A percentile compares a stretch with the other conserved stretches of the same genome.
These are phyloP conservation scores for Prorops nasuta DNA, from an alignment of 1,140 invertebrate species.

Conservation along the genomic window DNA sequence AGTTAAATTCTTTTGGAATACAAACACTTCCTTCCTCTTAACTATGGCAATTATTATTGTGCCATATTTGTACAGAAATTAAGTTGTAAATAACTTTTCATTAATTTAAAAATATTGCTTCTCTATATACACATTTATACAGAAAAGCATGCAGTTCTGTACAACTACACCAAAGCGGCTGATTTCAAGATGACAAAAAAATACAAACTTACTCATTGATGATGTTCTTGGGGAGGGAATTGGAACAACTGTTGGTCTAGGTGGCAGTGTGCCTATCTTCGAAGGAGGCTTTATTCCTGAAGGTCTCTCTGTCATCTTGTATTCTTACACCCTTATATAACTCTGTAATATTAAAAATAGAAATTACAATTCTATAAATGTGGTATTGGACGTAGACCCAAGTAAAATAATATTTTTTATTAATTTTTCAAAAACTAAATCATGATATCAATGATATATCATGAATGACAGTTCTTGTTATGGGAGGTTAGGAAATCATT, in stretches of 20 bases:
- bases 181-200: not conserved
- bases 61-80: not conserved
- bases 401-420: no score
- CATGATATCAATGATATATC: no score
- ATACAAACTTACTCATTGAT: constrained; percentile 35
- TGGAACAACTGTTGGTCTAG: constrained; percentile 61
- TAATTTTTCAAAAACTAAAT: no score
- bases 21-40: no score
- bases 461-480: no score
- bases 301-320: constrained; percentile 35
- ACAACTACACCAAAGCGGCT: no score
- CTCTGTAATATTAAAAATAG: no score
- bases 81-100: not conserved
- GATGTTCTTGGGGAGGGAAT: constrained; percentile 57
- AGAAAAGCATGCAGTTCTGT: not conserved
- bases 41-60: not conserved
- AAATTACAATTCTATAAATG: no score
- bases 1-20: not conserved
- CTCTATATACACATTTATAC: not conserved
- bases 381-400: no score
- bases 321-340: no score
- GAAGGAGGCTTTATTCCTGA: constrained; percentile 61
- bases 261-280: constrained; percentile 61
- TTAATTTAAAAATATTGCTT: not conserved
- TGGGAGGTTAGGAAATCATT: no score